A percentile compares a stretch with the other conserved stretches of the same genome.
Conservation (phyloP, 2,888 invertebrate genomes). For the Acleris cristana region DNA sequence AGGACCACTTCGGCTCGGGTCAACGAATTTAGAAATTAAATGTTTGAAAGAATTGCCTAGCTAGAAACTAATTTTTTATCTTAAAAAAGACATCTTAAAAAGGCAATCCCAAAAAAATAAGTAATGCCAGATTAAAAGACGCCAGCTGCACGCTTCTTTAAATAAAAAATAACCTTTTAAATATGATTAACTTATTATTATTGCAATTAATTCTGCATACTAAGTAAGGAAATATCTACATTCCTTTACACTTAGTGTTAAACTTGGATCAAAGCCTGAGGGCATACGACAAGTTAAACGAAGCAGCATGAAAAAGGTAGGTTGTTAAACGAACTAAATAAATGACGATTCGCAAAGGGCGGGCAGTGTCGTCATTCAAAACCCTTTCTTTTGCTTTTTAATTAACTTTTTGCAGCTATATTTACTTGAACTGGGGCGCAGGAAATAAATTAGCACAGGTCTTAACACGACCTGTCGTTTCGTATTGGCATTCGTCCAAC, state of each 20-base stretch:
- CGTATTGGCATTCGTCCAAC: constrained; percentile 26
- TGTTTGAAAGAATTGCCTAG: too few relatives aligned
- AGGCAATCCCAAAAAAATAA: too few relatives aligned
- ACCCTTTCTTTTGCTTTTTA: constrained; percentile 67
- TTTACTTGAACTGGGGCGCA: constrained; percentile 39
- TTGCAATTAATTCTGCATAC: neutral
- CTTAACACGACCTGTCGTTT: constrained; percentile 30
- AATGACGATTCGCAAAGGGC: constrained; percentile 73
- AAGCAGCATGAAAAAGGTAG: constrained; percentile 68
- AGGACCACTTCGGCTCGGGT: too few relatives aligned
- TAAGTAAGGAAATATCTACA: neutral
- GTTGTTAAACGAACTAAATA: constrained; percentile 58
- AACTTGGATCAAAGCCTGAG: constrained; percentile 38
- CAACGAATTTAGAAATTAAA: too few relatives aligned
- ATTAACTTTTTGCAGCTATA: constrained; percentile 69
- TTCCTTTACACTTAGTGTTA: neutral
- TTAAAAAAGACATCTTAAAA: too few relatives aligned
- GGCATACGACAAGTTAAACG: constrained; percentile 50
- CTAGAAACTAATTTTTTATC: too few relatives aligned
- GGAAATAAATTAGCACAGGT: constrained; percentile 37
- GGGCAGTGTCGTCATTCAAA: constrained; percentile 69
- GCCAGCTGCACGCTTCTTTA: too few relatives aligned
- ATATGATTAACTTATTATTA: too few relatives aligned
- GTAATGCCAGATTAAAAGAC: too few relatives aligned
- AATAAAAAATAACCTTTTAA: too few relatives aligned